phyloP scores from a whole-genome alignment of 1,140 invertebrate genomes.

The Sinonovacula constricta region DNA sequence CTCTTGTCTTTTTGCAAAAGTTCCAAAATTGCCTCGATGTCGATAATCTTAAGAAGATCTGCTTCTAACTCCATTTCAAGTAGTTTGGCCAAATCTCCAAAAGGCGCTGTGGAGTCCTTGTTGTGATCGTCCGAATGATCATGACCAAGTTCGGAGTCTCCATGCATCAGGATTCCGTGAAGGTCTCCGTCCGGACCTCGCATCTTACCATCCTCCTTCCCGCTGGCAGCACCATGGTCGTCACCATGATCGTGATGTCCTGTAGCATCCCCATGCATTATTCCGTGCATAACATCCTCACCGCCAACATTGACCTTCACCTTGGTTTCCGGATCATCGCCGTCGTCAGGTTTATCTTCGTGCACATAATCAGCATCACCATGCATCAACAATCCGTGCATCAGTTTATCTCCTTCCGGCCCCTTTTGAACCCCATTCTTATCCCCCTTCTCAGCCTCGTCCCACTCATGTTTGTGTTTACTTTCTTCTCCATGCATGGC shows the following conservation, averaged over 20 bases:
- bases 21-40: constrained; percentile 50
- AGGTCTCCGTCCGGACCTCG: constrained; percentile 38
- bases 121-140: constrained; percentile 55
- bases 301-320: constrained; percentile 32
- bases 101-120: neutral
- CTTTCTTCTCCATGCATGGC: constrained; percentile 66
- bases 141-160: constrained; percentile 39
- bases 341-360: too few relatives aligned
- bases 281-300: constrained; percentile 46
- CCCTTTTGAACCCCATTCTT: neutral
- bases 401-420: constrained; percentile 45
- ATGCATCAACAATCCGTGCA: constrained; percentile 68
- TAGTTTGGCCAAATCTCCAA: constrained; percentile 37
- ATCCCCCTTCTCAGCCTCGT: constrained; percentile 11
- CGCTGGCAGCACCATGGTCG: constrained; percentile 3
- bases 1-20: constrained; percentile 55
- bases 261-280: constrained; percentile 55
- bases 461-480: constrained; percentile 45
- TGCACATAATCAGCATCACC: constrained; percentile 50
- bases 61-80: constrained; percentile 37
- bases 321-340: neutral
- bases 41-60: constrained; percentile 57
- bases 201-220: constrained; percentile 2
- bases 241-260: constrained; percentile 29
- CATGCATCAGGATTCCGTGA: constrained; percentile 60